Conservation (phyloP, 2,113 vertebrate genomes). For the Cettia cetti region DNA sequence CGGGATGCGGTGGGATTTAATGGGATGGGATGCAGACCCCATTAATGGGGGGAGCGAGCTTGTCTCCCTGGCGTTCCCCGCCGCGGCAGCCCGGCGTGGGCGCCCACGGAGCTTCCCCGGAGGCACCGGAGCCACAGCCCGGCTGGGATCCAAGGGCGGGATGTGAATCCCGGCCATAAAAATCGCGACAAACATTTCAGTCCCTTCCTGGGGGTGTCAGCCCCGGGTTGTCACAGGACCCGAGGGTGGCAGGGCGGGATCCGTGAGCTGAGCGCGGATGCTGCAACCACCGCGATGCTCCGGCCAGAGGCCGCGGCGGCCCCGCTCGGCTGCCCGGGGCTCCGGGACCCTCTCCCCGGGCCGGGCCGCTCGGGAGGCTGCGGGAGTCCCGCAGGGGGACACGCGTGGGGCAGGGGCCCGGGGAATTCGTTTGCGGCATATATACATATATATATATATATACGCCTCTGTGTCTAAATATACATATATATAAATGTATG, state of each 20-base stretch:
- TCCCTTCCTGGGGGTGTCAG: neutral
- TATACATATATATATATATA: neutral
- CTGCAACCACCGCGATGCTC: neutral
- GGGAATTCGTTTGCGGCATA: neutral
- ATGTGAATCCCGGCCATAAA: neutral
- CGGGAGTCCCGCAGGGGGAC: neutral
- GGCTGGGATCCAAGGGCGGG: accelerated
- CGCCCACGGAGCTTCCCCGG: neutral
- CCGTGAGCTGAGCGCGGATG: neutral
- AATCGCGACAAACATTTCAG: neutral
- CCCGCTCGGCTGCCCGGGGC: neutral
- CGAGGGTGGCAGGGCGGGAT: too few relatives aligned
- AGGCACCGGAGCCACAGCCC: neutral
- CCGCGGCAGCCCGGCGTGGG: neutral
- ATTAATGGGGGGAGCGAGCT: accelerated
- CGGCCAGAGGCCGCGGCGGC: neutral
- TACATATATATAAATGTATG: neutral
- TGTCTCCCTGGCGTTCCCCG: neutral
- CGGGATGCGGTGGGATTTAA: neutral
- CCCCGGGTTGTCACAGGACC: neutral
- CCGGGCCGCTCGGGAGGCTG: neutral
- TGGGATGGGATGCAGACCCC: neutral
- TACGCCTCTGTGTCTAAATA: too few relatives aligned
- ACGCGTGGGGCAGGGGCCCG: neutral
- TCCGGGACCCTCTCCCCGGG: neutral